phyloP scores from a whole-genome alignment of 2,888 invertebrate species.

The Buathra laborator region DNA sequence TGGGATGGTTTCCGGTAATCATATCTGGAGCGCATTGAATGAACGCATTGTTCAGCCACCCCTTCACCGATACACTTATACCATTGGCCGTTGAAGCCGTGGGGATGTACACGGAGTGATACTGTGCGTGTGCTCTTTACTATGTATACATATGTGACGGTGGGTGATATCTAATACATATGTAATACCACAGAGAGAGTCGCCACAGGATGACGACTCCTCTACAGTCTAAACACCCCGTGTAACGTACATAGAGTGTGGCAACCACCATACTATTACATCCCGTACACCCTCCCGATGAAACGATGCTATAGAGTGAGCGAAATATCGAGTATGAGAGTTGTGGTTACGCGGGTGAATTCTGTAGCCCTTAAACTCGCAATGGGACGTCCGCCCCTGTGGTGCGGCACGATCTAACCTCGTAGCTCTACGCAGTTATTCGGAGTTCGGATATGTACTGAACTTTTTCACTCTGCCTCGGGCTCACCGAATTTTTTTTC shows the following conservation, averaged over 20 bases:
- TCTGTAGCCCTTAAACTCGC: conserved; percentile 71
- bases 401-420: conserved; percentile 49
- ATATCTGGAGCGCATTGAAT: conserved; percentile 84
- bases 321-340: conserved; percentile 41
- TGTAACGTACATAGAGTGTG: conserved; percentile 13
- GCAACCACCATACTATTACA: conserved; percentile 57
- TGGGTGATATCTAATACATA: conserved; percentile 43
- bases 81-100: conserved; percentile 58
- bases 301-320: conserved; percentile 32
- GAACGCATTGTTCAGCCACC: conserved; percentile 84
- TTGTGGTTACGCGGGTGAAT: conserved; percentile 66
- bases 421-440: conserved; percentile 23
- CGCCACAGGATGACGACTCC: conserved; percentile 53
- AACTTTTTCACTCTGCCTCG: conserved; percentile 32
- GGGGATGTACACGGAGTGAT: conserved; percentile 11
- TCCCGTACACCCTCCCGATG: conserved; percentile 47
- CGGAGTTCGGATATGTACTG: conserved; percentile 22
- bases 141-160: conserved; percentile 26
- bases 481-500: conserved; percentile 58
- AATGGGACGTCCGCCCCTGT: conserved; percentile 70
- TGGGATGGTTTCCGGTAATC: conserved; percentile 85
- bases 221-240: conserved; percentile 54
- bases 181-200: conserved; percentile 31
- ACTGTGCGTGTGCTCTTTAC: background rate
- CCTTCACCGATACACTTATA: conserved; percentile 80